Percentiles rank a stretch among this genome's conserved stretches.
phyloP scores from a whole-genome alignment of 2,113 vertebrate genomes.

The Alligator mississippiensis region DNA sequence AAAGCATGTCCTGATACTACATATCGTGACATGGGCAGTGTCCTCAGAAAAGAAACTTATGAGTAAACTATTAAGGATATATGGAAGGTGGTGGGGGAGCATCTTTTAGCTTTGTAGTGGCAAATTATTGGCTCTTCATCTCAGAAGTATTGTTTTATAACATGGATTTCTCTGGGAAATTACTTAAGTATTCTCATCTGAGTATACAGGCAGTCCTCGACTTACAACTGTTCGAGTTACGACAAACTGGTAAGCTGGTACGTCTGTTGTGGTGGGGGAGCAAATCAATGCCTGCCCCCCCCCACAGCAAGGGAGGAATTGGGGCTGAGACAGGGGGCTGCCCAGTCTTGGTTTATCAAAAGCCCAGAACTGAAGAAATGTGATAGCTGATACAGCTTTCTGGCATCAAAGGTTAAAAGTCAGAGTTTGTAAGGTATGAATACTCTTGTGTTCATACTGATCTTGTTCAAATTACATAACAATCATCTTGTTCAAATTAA shows the following conservation, averaged over 20 bases:
- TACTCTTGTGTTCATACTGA: background rate
- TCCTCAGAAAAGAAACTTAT: background rate
- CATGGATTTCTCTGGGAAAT: background rate
- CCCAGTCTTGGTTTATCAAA: conserved; percentile 2
- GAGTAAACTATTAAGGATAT: background rate
- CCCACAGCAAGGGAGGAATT: no score
- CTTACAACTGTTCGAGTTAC: no score
- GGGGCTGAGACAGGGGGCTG: no score
- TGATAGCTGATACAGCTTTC: background rate
- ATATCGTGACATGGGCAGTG: conserved; percentile 2
- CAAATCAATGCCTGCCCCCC: no score
- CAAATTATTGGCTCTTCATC: background rate
- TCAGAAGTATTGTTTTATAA: background rate
- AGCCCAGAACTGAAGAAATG: background rate
- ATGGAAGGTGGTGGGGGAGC: background rate
- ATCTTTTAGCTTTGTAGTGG: background rate
- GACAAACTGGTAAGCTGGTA: no score
- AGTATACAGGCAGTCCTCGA: no score
- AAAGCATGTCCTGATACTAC: background rate
- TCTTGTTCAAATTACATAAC: background rate
- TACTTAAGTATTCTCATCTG: background rate
- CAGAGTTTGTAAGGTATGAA: background rate
- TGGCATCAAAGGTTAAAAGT: conserved; percentile 14
- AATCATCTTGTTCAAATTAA: conserved; percentile 6
- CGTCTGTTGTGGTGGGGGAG: no score